These are phyloP conservation scores for Podarcis cretensis DNA, from an alignment of 2,113 vertebrate species.

Conservation along the genomic window DNA sequence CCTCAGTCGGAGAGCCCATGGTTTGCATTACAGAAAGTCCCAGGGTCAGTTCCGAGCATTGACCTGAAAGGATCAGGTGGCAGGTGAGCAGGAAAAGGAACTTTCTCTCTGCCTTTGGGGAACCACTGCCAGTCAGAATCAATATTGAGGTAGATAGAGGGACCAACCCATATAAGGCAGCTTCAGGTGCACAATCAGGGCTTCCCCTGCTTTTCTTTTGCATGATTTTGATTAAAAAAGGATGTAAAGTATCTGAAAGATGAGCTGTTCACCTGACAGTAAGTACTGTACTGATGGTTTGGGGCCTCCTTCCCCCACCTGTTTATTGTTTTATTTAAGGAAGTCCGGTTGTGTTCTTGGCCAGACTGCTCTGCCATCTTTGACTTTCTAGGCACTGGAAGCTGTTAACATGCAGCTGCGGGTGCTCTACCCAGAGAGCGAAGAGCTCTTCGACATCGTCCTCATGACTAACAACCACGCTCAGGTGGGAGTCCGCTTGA, in stretches of 20 bases:
- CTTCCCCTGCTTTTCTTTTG: neutral
- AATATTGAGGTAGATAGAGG: neutral
- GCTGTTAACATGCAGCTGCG: slow-evolving; percentile 88
- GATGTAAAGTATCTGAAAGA: neutral
- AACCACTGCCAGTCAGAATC: neutral
- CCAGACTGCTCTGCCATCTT: neutral
- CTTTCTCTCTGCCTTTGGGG: neutral
- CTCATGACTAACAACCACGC: slow-evolving; percentile 97
- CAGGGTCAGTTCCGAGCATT: neutral
- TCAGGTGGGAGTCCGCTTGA: slow-evolving; percentile 91
- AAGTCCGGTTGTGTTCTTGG: neutral
- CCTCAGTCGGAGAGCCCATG: neutral
- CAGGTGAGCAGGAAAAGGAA: neutral
- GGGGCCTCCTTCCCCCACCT: neutral
- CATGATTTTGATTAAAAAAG: neutral
- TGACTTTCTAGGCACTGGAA: slow-evolving; percentile 86
- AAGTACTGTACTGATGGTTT: neutral
- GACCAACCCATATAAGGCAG: neutral
- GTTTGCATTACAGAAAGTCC: neutral
- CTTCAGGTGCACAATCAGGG: neutral
- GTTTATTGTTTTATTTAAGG: neutral
- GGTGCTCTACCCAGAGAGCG: slow-evolving; percentile 89
- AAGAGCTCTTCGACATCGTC: slow-evolving; percentile 95
- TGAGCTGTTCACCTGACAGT: neutral
- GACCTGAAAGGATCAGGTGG: neutral